These are phyloP conservation scores for Ascidia mentula DNA, from an alignment of 23 tunicate species.

Conservation along the genomic window DNA sequence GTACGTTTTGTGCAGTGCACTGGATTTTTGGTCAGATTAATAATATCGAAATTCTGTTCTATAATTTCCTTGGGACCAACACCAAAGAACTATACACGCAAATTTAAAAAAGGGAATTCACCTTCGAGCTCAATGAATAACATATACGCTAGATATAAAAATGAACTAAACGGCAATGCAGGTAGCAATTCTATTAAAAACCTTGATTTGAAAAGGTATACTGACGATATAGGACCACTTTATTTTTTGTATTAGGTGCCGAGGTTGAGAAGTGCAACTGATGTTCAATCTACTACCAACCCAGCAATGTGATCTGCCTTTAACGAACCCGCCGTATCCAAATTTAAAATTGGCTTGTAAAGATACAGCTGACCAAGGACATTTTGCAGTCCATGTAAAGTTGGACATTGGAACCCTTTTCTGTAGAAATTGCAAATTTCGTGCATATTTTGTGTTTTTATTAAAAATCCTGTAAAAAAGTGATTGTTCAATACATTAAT, in stretches of 20 bases:
- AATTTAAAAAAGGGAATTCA: too few relatives aligned
- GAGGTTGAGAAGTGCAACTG: not conserved
- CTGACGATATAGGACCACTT: not conserved
- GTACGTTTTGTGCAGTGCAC: not conserved
- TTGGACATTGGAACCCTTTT: too few relatives aligned
- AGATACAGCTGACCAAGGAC: not conserved
- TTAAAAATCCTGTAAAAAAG: too few relatives aligned
- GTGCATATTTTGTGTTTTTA: too few relatives aligned
- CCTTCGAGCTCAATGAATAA: not conserved
- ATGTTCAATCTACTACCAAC: not conserved
- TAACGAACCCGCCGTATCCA: not conserved
- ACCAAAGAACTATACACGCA: not conserved
- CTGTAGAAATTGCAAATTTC: too few relatives aligned
- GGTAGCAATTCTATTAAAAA: not conserved
- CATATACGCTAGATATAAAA: not conserved
- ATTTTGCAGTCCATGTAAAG: conserved; percentile 4
- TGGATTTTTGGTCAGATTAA: too few relatives aligned
- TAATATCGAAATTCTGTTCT: too few relatives aligned
- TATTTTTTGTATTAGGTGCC: not conserved
- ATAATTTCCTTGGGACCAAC: too few relatives aligned
- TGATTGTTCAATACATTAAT: too few relatives aligned
- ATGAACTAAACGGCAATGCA: not conserved
- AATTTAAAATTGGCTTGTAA: not conserved
- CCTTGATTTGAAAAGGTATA: not conserved
- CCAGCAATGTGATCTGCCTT: not conserved